Evolutionary conservation across 2,888 invertebrate genomes (phyloP).

Genomic region (Hermaeophaga mercurialis): DNA sequence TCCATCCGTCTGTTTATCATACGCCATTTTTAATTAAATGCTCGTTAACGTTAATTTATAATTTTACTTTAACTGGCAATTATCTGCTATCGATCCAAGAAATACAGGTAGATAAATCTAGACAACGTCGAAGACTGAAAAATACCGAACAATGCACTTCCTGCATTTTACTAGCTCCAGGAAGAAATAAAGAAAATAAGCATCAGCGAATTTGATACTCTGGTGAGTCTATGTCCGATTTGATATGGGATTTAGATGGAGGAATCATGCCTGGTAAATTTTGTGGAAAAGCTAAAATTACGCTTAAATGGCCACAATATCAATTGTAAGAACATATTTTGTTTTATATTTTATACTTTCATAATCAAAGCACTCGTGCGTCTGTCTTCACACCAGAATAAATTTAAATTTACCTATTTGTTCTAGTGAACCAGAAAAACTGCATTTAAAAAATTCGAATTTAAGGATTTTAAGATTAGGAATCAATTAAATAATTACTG

Average conservation of each 20-base stretch:
- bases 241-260: slow-evolving; percentile 25
- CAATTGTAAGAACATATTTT: no score
- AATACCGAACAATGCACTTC: slow-evolving; percentile 37
- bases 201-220: slow-evolving; percentile 23
- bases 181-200: slow-evolving; percentile 23
- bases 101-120: slow-evolving; percentile 36
- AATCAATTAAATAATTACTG: no score
- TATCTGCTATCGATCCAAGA: slow-evolving; percentile 34
- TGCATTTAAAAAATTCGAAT: no score
- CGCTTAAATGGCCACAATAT: no score
- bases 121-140: slow-evolving; percentile 28
- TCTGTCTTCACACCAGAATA: no score
- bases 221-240: slow-evolving; percentile 8
- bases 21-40: slow-evolving; percentile 23
- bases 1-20: slow-evolving; percentile 1
- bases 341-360: no score
- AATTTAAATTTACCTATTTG: no score
- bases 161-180: slow-evolving; percentile 36
- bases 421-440: no score
- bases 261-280: slow-evolving; percentile 25
- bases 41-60: slow-evolving; percentile 33
- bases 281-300: not conserved
- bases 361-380: no score
- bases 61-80: slow-evolving; percentile 35
- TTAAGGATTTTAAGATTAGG: no score